A percentile compares a stretch with the other conserved stretches of the same genome.
These are phyloP conservation scores for Ispidina picta DNA, from an alignment of 2,797 vertebrate species.

Conservation along the genomic window DNA sequence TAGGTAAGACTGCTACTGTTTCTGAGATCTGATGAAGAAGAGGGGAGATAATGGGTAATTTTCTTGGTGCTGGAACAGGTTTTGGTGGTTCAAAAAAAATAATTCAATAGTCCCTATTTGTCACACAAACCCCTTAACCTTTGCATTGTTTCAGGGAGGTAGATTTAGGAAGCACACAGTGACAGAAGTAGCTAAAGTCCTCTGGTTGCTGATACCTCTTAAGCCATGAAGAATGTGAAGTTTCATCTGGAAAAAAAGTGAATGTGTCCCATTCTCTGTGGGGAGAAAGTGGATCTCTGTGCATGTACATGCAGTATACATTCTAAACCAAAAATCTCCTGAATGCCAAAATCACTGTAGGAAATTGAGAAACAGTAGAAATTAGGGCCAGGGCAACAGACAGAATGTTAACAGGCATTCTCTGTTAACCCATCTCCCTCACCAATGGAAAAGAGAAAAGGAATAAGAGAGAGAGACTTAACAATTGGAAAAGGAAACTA, in stretches of 20 bases:
- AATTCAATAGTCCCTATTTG: neutral
- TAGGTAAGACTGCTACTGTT: neutral
- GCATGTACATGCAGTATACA: too few species aligned
- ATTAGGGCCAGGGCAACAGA: too few species aligned
- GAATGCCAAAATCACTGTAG: neutral
- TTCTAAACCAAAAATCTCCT: neutral
- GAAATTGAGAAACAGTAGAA: neutral
- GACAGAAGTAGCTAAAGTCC: neutral
- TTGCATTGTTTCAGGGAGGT: neutral
- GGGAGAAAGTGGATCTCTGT: neutral
- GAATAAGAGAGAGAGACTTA: too few species aligned
- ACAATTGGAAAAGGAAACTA: too few species aligned
- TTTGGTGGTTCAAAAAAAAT: neutral
- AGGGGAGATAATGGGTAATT: neutral
- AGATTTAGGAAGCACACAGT: neutral
- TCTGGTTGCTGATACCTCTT: neutral
- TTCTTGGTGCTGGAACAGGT: neutral
- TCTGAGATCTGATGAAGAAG: neutral
- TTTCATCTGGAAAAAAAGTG: neutral
- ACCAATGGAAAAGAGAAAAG: too few species aligned
- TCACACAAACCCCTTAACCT: accelerated
- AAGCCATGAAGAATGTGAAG: neutral
- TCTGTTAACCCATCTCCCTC: too few species aligned
- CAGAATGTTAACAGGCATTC: too few species aligned
- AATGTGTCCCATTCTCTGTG: neutral